Evolutionary conservation across 2,888 invertebrate species (phyloP), one percentile per base, ranked within the genome.

Genomic region (Nomada ferruginata): DNA sequence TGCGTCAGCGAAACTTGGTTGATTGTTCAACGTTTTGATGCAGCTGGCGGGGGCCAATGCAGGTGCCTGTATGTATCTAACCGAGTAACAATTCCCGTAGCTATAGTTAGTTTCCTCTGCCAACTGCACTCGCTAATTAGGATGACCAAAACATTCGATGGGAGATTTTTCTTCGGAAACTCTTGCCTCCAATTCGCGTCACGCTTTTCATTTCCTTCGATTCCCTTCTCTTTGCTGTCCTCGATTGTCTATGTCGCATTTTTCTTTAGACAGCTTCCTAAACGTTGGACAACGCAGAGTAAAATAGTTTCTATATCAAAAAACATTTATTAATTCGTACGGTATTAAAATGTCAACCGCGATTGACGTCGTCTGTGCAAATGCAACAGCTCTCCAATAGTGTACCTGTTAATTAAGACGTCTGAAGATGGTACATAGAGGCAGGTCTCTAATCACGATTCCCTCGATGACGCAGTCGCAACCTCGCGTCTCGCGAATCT

Each of bases 11-110:
- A 68, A 82, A 83, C 78, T 82, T 59, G 59, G 70, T 70, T 59
- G 74, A 74, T 82, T 74, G 74, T 82, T 64, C 59, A 74, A 77
- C 65, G 74, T 47, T 47, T 70, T 75, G 63, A 65, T 73, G 23
- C 42, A 72, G 63, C 55, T 18, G 15, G 26, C 26, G 71, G 71
- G 72, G 75, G 78, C 74, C 68, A 79, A 85, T 85, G 86, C 86
- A 85, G 87, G 87, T 79, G 87, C 85, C 85, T 79, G 72, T 85
- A 85, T 86, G 78, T 86, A 85, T 81, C 79, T 70, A 84, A 52
- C 52, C 61, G 72, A 71, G 74, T 76, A 86, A 87, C 85, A 79
- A 83, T 84, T 66, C 68, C 66, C 74, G 36, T 80, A 83, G 85
- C 85, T 87, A 83, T 78, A 80, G 75, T 79, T 78, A 68, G 61